A percentile compares a stretch with the other conserved stretches of the same genome.
Evolutionary conservation across 2,797 vertebrate species (phyloP).

Genomic region (Protosalanx chinensis): DNA sequence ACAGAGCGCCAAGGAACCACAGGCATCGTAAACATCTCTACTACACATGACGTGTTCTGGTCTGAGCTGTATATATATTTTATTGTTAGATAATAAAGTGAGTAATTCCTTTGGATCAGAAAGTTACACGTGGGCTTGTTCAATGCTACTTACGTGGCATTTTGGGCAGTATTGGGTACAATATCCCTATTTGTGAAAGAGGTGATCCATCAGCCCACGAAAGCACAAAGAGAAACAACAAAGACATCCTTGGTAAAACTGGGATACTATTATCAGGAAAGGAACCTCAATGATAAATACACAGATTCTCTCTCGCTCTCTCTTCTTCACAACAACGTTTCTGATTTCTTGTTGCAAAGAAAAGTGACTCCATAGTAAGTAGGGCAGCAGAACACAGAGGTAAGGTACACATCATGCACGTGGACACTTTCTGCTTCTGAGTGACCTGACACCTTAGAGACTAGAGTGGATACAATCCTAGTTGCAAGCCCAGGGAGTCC

Average conservation of each 20-base stretch:
- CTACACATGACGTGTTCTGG: no score
- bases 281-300: no score
- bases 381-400: not conserved
- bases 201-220: constrained; percentile 62
- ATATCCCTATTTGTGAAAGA: constrained; percentile 64
- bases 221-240: constrained; percentile 70
- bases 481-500: not conserved
- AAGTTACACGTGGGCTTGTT: not conserved
- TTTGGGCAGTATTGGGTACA: constrained; percentile 67
- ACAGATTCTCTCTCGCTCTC: no score
- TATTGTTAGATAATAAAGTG: no score
- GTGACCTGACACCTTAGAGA: constrained; percentile 10
- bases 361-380: not conserved
- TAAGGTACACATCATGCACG: not conserved
- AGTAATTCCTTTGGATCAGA: not conserved
- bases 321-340: constrained; percentile 15
- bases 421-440: not conserved
- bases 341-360: not conserved
- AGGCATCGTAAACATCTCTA: no score
- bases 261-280: no score
- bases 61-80: no score
- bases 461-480: not conserved
- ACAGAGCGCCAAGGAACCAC: not conserved
- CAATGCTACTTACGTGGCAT: constrained; percentile 67
- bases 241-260: constrained; percentile 51